phyloP scores from a whole-genome alignment of 2,888 invertebrate genomes.

The Sabellastarte sp. region DNA sequence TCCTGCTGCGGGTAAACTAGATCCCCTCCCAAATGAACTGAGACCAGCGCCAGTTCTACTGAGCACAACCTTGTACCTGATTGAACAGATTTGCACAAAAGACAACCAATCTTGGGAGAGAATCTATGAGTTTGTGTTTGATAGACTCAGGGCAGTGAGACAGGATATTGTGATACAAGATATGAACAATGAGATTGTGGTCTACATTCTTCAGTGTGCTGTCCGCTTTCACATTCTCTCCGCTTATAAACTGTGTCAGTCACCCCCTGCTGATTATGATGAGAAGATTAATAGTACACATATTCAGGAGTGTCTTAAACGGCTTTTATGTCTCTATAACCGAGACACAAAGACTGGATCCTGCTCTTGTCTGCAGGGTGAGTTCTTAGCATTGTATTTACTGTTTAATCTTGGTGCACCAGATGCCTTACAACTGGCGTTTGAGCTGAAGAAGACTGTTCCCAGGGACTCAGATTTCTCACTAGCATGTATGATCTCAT shows the following conservation, averaged over 20 bases:
- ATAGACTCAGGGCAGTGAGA: conserved; percentile 73
- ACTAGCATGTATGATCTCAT: background rate
- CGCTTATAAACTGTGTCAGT: background rate
- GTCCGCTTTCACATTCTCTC: conserved; percentile 73
- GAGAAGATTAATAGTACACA: background rate
- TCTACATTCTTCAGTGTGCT: conserved; percentile 72
- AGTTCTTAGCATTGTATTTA: background rate
- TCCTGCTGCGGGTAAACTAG: background rate
- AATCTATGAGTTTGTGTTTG: conserved; percentile 75
- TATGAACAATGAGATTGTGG: conserved; percentile 63
- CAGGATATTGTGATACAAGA: conserved; percentile 80
- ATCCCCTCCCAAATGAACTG: background rate
- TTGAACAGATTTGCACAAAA: conserved; percentile 7
- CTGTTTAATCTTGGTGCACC: background rate
- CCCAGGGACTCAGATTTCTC: background rate
- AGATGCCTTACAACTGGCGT: background rate
- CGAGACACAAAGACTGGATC: no score
- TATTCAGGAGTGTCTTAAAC: background rate
- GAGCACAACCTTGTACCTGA: background rate
- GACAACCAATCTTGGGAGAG: conserved; percentile 62
- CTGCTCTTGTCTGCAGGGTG: background rate
- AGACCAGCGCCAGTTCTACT: background rate
- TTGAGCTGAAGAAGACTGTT: background rate
- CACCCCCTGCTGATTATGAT: background rate
- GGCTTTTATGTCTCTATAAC: background rate